These are phyloP conservation scores for Syrista parreyssii DNA, from an alignment of 2,888 invertebrate genomes.

Conservation along the genomic window DNA sequence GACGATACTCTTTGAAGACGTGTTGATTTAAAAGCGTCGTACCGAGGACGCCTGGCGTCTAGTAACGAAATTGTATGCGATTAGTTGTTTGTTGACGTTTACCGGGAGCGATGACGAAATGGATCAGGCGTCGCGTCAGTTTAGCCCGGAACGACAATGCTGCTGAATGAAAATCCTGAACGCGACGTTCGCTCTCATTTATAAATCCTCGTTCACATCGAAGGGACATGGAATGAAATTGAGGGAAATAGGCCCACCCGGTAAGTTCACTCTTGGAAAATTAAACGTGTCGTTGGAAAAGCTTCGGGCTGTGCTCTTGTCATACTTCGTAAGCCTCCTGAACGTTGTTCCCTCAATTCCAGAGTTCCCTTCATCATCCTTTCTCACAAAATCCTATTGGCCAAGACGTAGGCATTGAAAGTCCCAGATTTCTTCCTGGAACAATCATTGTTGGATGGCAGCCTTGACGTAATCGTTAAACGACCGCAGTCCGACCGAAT, in stretches of 20 bases:
- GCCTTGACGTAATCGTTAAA: too few species aligned
- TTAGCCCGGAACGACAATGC: neutral
- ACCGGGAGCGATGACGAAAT: neutral
- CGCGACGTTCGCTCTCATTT: neutral
- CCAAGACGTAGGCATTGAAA: neutral
- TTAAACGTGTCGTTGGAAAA: conserved; percentile 23
- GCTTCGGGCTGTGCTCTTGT: conserved; percentile 12
- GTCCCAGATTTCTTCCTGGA: neutral
- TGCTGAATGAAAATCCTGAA: neutral
- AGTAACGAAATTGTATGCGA: neutral
- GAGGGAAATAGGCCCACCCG: neutral
- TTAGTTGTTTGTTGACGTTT: neutral
- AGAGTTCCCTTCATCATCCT: neutral
- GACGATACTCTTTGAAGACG: neutral
- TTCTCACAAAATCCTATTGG: neutral
- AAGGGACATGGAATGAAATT: neutral
- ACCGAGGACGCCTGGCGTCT: neutral
- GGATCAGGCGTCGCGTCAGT: neutral
- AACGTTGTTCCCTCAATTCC: neutral
- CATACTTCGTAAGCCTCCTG: neutral
- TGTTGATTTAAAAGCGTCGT: neutral
- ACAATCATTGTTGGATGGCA: too few species aligned
- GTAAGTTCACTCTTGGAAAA: conserved; percentile 5
- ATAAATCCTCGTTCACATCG: neutral
- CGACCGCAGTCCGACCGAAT: too few species aligned